Percentiles rank a stretch among this genome's conserved stretches.
Conservation (phyloP, 2,888 invertebrate genomes). For the Sesia bembeciformis region DNA sequence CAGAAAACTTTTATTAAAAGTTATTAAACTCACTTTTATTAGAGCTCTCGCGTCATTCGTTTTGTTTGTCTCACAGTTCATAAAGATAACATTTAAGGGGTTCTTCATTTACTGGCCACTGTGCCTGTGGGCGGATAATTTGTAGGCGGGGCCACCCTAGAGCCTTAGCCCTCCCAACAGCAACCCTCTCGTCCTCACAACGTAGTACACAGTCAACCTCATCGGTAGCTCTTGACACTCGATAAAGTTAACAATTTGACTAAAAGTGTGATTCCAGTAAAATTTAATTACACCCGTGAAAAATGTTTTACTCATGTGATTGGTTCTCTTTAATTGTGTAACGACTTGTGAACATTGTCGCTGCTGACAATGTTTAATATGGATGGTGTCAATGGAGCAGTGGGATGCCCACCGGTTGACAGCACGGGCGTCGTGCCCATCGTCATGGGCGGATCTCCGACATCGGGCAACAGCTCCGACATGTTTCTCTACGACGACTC, state of each 20-base stretch:
- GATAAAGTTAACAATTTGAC: neutral
- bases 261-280: neutral
- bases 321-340: no score
- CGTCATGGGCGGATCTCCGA: conserved; percentile 42
- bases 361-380: conserved; percentile 15
- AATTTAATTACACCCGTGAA: neutral
- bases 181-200: conserved; percentile 5
- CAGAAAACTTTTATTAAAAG: no score
- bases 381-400: conserved; percentile 28
- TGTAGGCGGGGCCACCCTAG: conserved; percentile 7
- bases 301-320: no score
- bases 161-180: conserved; percentile 4
- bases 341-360: no score
- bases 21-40: no score
- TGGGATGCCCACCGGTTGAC: conserved; percentile 18
- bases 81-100: neutral
- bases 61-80: no score
- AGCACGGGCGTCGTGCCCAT: conserved; percentile 14
- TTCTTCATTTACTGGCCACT: neutral
- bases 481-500: conserved; percentile 80
- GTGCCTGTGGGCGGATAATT: conserved; percentile 4
- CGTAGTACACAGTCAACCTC: neutral
- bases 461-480: conserved; percentile 76
- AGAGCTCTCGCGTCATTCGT: no score
- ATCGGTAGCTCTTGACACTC: neutral